These are phyloP conservation scores for Amiota minor DNA, from an alignment of 2,888 invertebrate species.

Conservation along the genomic window DNA sequence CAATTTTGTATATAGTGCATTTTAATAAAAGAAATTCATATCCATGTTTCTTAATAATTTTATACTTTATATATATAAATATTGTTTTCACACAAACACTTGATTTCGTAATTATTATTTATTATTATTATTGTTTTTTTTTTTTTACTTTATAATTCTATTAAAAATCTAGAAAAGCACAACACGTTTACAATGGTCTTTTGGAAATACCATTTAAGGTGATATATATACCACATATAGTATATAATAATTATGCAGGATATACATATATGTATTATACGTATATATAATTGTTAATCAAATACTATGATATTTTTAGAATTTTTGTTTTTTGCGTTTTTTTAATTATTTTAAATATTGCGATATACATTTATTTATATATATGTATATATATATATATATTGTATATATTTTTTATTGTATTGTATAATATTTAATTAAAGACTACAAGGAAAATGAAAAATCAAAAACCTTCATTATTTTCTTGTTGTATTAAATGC, in stretches of 20 bases:
- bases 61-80: constrained; percentile 40
- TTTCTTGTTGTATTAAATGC: neutral
- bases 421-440: neutral
- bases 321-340: too few relatives aligned
- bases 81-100: constrained; percentile 33
- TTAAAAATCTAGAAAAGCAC: constrained; percentile 72
- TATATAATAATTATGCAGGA: constrained; percentile 6
- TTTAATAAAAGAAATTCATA: too few relatives aligned
- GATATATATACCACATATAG: constrained; percentile 49
- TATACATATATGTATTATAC: too few relatives aligned
- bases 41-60: constrained; percentile 46
- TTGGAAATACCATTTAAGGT: constrained; percentile 69
- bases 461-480: neutral
- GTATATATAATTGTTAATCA: too few relatives aligned
- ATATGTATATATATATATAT: too few relatives aligned
- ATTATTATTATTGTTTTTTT: constrained; percentile 37
- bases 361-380: too few relatives aligned
- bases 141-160: constrained; percentile 54
- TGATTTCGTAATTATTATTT: constrained; percentile 35
- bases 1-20: too few relatives aligned
- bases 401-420: too few relatives aligned
- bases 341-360: too few relatives aligned
- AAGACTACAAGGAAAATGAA: neutral
- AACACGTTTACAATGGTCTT: constrained; percentile 73
- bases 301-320: too few relatives aligned